These are phyloP conservation scores for Dicerorhinus sumatrensis DNA, from an alignment of 2,113 vertebrate genomes.

Conservation along the genomic window DNA sequence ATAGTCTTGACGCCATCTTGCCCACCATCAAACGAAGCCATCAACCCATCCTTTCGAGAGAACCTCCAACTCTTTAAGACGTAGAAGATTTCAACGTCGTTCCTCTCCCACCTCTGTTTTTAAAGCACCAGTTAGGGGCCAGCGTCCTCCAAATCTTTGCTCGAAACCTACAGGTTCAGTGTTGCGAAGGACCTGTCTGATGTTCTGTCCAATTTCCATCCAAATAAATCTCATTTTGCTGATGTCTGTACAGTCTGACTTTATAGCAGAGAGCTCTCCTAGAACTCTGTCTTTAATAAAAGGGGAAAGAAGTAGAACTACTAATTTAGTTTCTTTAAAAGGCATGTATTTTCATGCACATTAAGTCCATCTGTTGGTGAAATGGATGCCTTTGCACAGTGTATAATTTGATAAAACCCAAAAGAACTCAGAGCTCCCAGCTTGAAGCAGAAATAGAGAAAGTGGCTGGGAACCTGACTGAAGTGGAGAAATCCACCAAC, in stretches of 20 bases:
- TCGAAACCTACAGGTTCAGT: slow-evolving; percentile 65
- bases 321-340: slow-evolving; percentile 93
- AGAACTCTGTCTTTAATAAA: slow-evolving; percentile 90
- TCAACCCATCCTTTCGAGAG: background rate
- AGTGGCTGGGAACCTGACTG: slow-evolving; percentile 74
- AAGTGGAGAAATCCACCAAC: slow-evolving; percentile 57
- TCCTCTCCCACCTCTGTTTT: background rate
- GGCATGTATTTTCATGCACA: slow-evolving; percentile 91
- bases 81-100: background rate
- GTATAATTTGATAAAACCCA: slow-evolving; percentile 91
- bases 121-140: background rate
- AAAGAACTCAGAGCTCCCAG: slow-evolving; percentile 85
- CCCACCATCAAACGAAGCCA: background rate
- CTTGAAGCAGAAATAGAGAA: slow-evolving; percentile 84
- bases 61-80: background rate
- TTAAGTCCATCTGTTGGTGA: slow-evolving; percentile 93
- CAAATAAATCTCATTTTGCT: slow-evolving; percentile 87
- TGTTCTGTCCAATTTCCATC: slow-evolving; percentile 84
- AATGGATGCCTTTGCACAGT: slow-evolving; percentile 86
- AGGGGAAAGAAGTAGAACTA: slow-evolving; percentile 89
- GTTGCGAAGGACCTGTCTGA: slow-evolving; percentile 81
- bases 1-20: fast-evolving
- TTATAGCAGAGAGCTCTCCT: slow-evolving; percentile 83
- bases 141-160: background rate
- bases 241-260: slow-evolving; percentile 88